These are phyloP conservation scores for Macrobrachium rosenbergii DNA, from an alignment of 1,140 invertebrate species.

Conservation along the genomic window DNA sequence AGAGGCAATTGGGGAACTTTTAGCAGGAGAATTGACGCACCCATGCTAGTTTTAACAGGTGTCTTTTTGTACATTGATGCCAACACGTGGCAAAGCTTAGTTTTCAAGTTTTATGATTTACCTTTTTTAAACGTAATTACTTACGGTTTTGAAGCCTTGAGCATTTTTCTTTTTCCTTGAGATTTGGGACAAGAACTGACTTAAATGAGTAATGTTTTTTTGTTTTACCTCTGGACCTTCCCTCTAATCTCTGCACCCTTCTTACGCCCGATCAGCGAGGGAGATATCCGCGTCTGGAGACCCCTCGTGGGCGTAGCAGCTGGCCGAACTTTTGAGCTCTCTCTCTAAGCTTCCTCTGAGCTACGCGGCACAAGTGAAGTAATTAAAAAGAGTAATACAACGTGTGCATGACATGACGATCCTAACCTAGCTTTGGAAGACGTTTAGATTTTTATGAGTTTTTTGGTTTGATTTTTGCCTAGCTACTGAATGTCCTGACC, in stretches of 20 bases:
- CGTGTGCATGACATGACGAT: constrained; percentile 29
- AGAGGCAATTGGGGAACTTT: not conserved
- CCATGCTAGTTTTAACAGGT: not conserved
- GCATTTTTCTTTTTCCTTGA: too few relatives aligned
- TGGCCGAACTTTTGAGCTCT: constrained; percentile 53
- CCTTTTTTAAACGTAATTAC: too few relatives aligned
- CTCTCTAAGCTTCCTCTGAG: constrained; percentile 29
- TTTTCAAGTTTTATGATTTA: too few relatives aligned
- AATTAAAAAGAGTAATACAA: constrained; percentile 8
- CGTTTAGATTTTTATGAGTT: not conserved
- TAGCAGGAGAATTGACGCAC: not conserved
- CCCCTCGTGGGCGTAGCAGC: constrained; percentile 60
- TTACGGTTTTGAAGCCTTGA: too few relatives aligned
- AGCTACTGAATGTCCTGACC: not conserved
- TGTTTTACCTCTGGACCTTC: not conserved
- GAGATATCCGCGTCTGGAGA: constrained; percentile 61
- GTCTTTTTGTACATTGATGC: too few relatives aligned
- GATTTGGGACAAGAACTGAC: too few relatives aligned
- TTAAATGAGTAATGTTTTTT: too few relatives aligned
- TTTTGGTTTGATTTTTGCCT: not conserved
- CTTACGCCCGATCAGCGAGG: constrained; percentile 50
- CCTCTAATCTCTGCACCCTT: not conserved
- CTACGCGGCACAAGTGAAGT: constrained; percentile 31
- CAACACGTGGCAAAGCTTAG: too few relatives aligned
- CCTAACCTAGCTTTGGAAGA: not conserved